Conservation (phyloP, 92 coral and sea anemone genomes). For the Porites cylindrica region DNA sequence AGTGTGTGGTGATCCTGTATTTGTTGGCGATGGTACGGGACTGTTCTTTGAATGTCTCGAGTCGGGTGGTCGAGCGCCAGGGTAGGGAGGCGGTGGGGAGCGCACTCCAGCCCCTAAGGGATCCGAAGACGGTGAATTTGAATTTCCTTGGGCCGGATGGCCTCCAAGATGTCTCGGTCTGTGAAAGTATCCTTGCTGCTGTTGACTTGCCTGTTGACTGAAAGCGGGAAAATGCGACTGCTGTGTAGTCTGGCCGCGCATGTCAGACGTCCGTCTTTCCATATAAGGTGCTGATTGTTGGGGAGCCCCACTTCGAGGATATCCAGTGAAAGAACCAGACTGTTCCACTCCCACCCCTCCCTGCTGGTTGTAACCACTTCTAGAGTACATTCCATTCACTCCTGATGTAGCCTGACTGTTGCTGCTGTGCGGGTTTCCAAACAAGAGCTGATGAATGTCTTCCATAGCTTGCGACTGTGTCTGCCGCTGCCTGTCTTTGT, state of each 20-base stretch:
- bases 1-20: constrained; percentile 95
- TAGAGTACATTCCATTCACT: constrained; percentile 78
- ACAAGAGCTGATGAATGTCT: constrained; percentile 89
- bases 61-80: constrained; percentile 75
- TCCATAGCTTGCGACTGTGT: constrained; percentile 80
- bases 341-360: constrained; percentile 67
- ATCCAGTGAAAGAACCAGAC: constrained; percentile 67
- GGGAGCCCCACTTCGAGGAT: constrained; percentile 70
- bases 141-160: constrained; percentile 79
- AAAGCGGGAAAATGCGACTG: constrained; percentile 83
- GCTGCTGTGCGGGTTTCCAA: constrained; percentile 75
- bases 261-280: constrained; percentile 80
- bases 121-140: constrained; percentile 91
- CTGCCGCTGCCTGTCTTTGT: constrained; percentile 83
- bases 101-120: constrained; percentile 89
- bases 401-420: constrained; percentile 72
- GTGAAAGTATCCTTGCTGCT: constrained; percentile 74
- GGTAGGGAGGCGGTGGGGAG: constrained; percentile 97
- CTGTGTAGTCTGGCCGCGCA: constrained; percentile 76
- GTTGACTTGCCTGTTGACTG: constrained; percentile 79
- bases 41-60: constrained; percentile 83
- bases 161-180: constrained; percentile 78
- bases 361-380: constrained; percentile 68
- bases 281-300: constrained; percentile 76
- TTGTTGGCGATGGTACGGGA: constrained; percentile 96